These are phyloP conservation scores for Muricea muricata DNA, from an alignment of 92 coral and sea anemone genomes.

Conservation along the genomic window DNA sequence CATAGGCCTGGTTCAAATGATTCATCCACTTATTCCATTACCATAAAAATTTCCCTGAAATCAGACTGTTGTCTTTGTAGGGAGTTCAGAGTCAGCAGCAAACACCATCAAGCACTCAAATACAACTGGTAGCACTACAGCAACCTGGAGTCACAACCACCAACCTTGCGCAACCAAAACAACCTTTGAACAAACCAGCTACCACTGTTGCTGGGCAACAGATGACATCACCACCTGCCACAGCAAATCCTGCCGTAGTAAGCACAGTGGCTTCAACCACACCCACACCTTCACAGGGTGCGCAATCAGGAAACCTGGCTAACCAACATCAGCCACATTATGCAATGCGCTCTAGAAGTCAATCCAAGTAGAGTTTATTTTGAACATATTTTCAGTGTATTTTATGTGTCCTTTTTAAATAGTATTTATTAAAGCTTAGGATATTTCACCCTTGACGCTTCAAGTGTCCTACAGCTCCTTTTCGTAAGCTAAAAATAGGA, in stretches of 20 bases:
- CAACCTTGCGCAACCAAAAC: constrained; percentile 19
- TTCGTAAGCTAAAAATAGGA: not conserved
- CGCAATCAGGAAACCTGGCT: constrained; percentile 42
- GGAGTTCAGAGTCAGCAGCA: not conserved
- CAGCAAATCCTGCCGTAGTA: not conserved
- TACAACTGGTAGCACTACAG: constrained; percentile 25
- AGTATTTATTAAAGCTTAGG: constrained; percentile 15
- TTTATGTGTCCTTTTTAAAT: constrained; percentile 3
- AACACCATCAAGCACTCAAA: not conserved
- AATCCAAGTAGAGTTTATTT: constrained; percentile 70
- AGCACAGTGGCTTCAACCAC: not conserved
- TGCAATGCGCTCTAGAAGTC: constrained; percentile 93
- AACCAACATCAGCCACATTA: constrained; percentile 78
- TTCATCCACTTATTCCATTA: no score
- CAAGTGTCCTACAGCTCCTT: not conserved
- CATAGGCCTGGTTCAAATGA: no score
- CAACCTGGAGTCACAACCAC: constrained; percentile 2
- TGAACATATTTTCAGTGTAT: not conserved
- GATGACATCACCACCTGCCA: constrained; percentile 28
- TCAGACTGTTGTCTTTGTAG: not conserved
- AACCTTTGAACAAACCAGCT: not conserved
- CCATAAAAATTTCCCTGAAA: no score
- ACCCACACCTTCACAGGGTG: constrained; percentile 44
- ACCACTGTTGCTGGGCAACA: constrained; percentile 17
- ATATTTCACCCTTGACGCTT: not conserved